Evolutionary conservation across 2,113 vertebrate species (phyloP).

Genomic region (Psophia crepitans): DNA sequence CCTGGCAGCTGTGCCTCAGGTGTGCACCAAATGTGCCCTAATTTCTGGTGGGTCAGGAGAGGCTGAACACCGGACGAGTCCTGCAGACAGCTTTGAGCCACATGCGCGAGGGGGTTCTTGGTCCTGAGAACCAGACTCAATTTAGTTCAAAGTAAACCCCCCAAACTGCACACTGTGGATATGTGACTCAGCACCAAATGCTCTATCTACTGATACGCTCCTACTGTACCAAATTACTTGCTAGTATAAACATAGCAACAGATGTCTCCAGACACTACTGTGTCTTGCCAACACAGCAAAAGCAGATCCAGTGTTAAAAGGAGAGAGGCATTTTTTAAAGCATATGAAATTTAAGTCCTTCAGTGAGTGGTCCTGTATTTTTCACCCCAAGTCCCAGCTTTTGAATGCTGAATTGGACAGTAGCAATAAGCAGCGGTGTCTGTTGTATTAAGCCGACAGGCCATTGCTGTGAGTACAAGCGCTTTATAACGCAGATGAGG

Average conservation of each 20-base stretch:
- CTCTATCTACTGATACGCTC: neutral
- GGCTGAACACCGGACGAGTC: neutral
- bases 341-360: neutral
- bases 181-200: slow-evolving; percentile 37
- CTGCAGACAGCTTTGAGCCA: neutral
- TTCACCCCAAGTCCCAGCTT: neutral
- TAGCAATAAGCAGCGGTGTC: neutral
- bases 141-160: neutral
- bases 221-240: slow-evolving; percentile 4
- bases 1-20: neutral
- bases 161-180: neutral
- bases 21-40: slow-evolving; percentile 3
- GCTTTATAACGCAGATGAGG: neutral
- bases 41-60: neutral
- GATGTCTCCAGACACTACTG: neutral
- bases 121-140: neutral
- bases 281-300: neutral
- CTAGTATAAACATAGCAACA: neutral
- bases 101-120: neutral
- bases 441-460: neutral
- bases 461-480: neutral
- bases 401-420: neutral
- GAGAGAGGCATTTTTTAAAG: neutral
- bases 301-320: neutral
- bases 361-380: neutral